Evolutionary conservation across 2,113 vertebrate species (phyloP), one percentile per base, ranked within the genome.

Genomic region (Aspidoscelis tigris): DNA sequence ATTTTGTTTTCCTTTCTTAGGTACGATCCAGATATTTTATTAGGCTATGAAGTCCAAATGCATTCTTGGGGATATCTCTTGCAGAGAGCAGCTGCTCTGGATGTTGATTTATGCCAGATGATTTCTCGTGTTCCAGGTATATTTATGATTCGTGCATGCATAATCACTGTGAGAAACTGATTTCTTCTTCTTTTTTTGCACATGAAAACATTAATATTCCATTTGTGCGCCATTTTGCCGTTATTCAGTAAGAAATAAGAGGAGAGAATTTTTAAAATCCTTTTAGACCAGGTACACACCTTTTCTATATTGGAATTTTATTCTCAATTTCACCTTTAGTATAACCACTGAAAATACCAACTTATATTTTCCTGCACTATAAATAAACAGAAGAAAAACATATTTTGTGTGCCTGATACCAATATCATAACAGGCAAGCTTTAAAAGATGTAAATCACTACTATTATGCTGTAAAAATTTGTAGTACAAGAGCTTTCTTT

Each of bases 11-110:
- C 69, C 78, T 82, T 88, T 78, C 88, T 84, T 92, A 99, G 99
- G 93, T 99, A 97, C 90, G 98, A 99, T 90, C 99, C 99, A 72
- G 99, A 99, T 95, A 98, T 99, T 94, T 93, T 99, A 80, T 85
- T 99, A 87, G 99, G 98, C 53, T 99, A 99, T 90, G 99, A 99
- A 95, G 97, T 99, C 87, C 99, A 99, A 96, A 98, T 99, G 98
- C 97, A 91, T 85, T 99, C 99, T 71, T 99, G 99, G 99, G 98
- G 98, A 76, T 99, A 98, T 95, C 97, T 99, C 80, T 96, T 99
- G 70, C 98, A 99, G 93, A 97, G 99, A 55, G 98, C 98, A 14
- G 95, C 97, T 1, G 96, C 96, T 0, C 91, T 99, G 14, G 94
- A 96, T 78, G 94, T 98, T 86, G 94, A 98, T 90, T 95, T 99